phyloP scores from a whole-genome alignment of 2,113 vertebrate species.

The Protobothrops flavoviridis region DNA sequence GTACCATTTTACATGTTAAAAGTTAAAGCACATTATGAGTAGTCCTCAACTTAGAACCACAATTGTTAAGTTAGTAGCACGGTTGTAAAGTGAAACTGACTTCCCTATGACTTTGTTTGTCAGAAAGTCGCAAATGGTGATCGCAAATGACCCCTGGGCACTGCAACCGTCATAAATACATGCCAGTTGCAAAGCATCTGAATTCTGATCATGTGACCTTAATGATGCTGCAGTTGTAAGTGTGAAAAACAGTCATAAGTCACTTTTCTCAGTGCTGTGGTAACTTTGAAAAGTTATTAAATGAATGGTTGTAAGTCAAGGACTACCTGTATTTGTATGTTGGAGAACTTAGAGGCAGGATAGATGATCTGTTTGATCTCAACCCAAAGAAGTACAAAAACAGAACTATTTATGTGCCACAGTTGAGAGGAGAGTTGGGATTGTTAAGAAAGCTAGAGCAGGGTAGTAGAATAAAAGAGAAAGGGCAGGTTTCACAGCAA shows the following conservation, averaged over 20 bases:
- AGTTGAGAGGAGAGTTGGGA: background rate
- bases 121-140: background rate
- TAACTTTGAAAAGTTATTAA: background rate
- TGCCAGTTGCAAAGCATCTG: background rate
- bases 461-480: background rate
- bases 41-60: background rate
- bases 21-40: background rate
- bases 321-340: background rate
- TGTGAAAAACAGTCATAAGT: background rate
- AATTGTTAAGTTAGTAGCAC: background rate
- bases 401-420: background rate
- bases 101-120: background rate
- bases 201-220: background rate
- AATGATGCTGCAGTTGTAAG: background rate
- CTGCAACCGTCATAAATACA: background rate
- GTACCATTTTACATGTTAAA: background rate
- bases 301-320: background rate
- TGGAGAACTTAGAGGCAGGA: background rate
- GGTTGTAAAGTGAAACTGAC: background rate
- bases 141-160: background rate
- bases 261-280: background rate
- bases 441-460: background rate
- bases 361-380: background rate
- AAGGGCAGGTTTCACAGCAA: background rate
- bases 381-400: background rate